These are phyloP conservation scores for Falcunculus frontatus DNA, from an alignment of 2,113 vertebrate genomes.

Conservation along the genomic window DNA sequence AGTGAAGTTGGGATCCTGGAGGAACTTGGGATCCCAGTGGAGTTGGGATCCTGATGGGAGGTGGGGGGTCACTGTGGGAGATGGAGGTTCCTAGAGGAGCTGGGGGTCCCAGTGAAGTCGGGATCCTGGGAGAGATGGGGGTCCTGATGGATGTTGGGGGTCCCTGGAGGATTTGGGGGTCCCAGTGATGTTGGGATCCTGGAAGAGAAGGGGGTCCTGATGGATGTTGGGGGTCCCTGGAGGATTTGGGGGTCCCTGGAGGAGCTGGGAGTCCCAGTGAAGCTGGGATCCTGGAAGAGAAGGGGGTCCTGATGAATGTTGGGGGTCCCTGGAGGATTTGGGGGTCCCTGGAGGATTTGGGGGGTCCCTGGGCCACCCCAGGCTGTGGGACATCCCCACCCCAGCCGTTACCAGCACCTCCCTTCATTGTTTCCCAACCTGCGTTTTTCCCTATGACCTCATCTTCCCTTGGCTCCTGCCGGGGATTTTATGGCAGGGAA, in stretches of 20 bases:
- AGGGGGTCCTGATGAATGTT: background rate
- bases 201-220: too few species aligned
- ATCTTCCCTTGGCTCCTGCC: background rate
- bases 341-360: background rate
- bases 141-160: background rate
- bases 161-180: too few species aligned
- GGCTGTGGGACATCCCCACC: background rate
- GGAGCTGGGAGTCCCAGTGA: background rate
- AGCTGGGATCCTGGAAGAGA: background rate
- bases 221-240: background rate
- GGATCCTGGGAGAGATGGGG: background rate
- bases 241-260: background rate
- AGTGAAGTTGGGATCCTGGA: too few species aligned
- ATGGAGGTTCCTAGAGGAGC: background rate
- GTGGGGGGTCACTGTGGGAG: too few species aligned
- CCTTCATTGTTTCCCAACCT: conserved; percentile 19
- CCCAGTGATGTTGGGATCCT: too few species aligned
- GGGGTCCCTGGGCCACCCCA: background rate
- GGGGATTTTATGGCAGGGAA: conserved; percentile 25
- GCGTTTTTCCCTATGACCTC: background rate
- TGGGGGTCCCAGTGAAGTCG: too few species aligned
- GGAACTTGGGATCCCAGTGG: background rate
- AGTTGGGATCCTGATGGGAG: too few species aligned
- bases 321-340: background rate
- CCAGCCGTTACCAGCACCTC: background rate